phyloP scores from a whole-genome alignment of 2,888 invertebrate species.

The Elegia similella region DNA sequence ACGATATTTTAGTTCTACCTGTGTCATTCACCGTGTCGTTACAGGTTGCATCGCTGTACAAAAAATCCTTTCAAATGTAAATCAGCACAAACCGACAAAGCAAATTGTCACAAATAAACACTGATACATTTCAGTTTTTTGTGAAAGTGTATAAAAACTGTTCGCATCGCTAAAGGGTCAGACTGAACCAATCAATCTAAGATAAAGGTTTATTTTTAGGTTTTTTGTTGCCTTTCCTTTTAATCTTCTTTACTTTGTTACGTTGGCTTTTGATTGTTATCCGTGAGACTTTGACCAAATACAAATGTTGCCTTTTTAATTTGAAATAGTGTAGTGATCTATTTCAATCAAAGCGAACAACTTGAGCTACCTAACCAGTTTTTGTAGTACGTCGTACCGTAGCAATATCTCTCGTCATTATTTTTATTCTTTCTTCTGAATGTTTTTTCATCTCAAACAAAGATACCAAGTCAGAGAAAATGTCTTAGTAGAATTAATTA shows the following conservation, averaged over 20 bases:
- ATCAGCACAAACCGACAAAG: constrained; percentile 79
- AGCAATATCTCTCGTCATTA: too few relatives aligned
- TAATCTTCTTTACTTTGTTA: constrained; percentile 49
- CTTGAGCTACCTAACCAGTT: not conserved
- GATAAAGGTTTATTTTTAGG: constrained; percentile 71
- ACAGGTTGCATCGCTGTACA: constrained; percentile 70
- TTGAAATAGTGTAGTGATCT: constrained; percentile 9
- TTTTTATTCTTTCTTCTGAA: too few relatives aligned
- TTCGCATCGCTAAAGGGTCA: constrained; percentile 73
- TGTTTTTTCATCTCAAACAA: too few relatives aligned
- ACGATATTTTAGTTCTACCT: constrained; percentile 57
- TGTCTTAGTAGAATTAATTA: too few relatives aligned
- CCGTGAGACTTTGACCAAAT: constrained; percentile 59
- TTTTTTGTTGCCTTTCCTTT: constrained; percentile 55
- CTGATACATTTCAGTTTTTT: constrained; percentile 74
- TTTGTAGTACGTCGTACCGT: not conserved
- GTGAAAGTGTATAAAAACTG: constrained; percentile 70
- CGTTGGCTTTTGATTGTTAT: constrained; percentile 66
- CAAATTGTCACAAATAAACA: constrained; percentile 83
- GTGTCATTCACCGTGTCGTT: constrained; percentile 76
- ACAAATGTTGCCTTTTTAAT: constrained; percentile 46
- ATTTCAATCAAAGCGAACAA: not conserved
- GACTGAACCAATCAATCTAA: constrained; percentile 78
- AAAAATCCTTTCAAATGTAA: constrained; percentile 79
- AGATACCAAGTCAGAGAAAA: too few relatives aligned